Evolutionary conservation across 2,888 invertebrate genomes (phyloP).

Genomic region (Synergus umbraculus): DNA sequence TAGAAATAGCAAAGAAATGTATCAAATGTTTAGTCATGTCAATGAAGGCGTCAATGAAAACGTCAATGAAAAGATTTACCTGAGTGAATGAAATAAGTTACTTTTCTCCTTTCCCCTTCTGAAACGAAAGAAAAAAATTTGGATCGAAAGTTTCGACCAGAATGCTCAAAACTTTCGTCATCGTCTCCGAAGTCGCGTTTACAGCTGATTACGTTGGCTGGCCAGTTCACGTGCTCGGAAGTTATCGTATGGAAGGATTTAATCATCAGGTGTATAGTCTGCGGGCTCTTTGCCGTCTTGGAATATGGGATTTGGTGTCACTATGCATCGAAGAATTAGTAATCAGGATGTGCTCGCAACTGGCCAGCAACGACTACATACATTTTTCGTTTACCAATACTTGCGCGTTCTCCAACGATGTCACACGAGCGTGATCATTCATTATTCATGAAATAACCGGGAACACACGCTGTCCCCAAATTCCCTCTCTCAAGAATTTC

Average conservation of each 20-base stretch:
- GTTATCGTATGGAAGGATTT: constrained; percentile 43
- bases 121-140: constrained; percentile 1
- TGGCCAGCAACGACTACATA: constrained; percentile 18
- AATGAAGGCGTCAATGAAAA: no score
- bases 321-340: constrained; percentile 52
- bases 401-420: constrained; percentile 49
- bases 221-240: constrained; percentile 48
- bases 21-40: no score
- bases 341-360: constrained; percentile 55
- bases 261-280: constrained; percentile 33
- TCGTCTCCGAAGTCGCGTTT: not conserved
- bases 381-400: constrained; percentile 33
- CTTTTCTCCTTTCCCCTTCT: not conserved
- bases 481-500: constrained; percentile 24
- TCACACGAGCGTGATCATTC: constrained; percentile 48
- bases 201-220: not conserved
- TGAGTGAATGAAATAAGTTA: constrained; percentile 22
- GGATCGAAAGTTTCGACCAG: constrained; percentile 10
- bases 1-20: no score
- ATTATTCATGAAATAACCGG: constrained; percentile 53
- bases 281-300: constrained; percentile 35
- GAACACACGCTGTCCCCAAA: constrained; percentile 5
- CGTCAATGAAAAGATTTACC: not conserved
- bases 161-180: constrained; percentile 4
- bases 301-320: constrained; percentile 58